Percentiles rank a stretch among this genome's conserved stretches.
Conservation (phyloP, 2,888 invertebrate species). For the Selenia dentaria region DNA sequence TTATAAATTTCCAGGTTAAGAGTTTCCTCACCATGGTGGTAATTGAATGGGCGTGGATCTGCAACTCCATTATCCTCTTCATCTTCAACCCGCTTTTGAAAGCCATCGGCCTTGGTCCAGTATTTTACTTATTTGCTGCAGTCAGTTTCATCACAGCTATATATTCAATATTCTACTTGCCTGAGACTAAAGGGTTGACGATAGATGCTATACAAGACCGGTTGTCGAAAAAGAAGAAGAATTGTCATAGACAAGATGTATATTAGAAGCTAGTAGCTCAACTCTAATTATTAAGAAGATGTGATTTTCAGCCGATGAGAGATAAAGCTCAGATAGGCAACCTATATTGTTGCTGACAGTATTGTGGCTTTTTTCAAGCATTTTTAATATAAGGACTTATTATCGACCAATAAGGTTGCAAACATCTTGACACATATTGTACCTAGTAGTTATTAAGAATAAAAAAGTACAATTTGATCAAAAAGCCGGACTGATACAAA, state of each 20-base stretch:
- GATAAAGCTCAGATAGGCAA: no score
- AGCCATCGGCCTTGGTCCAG: slow-evolving; percentile 53
- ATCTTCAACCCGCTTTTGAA: slow-evolving; percentile 57
- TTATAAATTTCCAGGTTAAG: slow-evolving; percentile 49
- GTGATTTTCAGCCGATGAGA: no score
- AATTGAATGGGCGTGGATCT: slow-evolving; percentile 58
- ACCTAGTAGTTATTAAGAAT: no score
- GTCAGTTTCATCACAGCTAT: slow-evolving; percentile 47
- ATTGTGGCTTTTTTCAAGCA: no score
- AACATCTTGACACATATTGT: no score
- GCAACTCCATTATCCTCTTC: slow-evolving; percentile 57
- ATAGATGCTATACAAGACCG: slow-evolving; percentile 52
- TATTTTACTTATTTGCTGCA: slow-evolving; percentile 60
- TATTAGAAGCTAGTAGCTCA: neutral
- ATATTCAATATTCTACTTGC: slow-evolving; percentile 45
- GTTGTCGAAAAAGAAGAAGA: slow-evolving; percentile 36
- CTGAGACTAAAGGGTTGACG: slow-evolving; percentile 58
- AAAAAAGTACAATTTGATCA: no score
- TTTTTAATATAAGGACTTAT: no score
- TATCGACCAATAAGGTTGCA: no score
- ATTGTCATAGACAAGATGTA: neutral
- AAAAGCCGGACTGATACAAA: no score
- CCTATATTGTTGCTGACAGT: no score
- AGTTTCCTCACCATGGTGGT: slow-evolving; percentile 54
- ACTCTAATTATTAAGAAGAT: no score